phyloP scores from a whole-genome alignment of 2,113 vertebrate species.

The Equus quagga region DNA sequence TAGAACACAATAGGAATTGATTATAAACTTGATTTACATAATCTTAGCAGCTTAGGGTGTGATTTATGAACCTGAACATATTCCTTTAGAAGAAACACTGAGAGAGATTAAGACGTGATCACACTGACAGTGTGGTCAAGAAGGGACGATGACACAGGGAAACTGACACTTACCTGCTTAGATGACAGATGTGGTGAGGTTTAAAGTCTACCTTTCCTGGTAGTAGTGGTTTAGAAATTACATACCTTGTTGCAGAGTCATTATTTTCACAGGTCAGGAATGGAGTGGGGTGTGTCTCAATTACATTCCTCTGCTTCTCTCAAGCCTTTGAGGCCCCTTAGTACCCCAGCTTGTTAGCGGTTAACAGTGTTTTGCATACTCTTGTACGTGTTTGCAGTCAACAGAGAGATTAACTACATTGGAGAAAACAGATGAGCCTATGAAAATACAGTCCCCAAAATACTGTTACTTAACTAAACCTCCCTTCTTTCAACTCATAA shows the following conservation, averaged over 20 bases:
- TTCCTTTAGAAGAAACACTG: slow-evolving; percentile 17
- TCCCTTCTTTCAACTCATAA: not conserved
- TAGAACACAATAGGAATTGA: not conserved
- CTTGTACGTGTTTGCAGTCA: not conserved
- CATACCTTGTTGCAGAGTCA: not conserved
- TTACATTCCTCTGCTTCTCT: slow-evolving; percentile 36
- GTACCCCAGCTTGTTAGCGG: not conserved
- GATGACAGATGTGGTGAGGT: not conserved
- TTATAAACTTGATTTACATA: slow-evolving; percentile 30
- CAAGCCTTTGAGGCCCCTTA: not conserved
- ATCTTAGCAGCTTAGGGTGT: slow-evolving; percentile 20
- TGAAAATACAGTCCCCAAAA: not conserved
- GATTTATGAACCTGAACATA: not conserved
- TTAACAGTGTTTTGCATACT: not conserved
- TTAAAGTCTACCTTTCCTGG: not conserved
- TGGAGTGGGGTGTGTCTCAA: not conserved
- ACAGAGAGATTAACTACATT: not conserved
- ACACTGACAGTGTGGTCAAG: not conserved
- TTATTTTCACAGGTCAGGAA: slow-evolving; percentile 23
- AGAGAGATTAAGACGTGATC: not conserved
- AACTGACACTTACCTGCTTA: not conserved
- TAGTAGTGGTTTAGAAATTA: slow-evolving; percentile 14
- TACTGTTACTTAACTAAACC: not conserved
- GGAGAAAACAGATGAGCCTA: slow-evolving; percentile 32
- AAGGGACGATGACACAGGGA: not conserved